Percentiles rank a stretch among this genome's conserved stretches.
phyloP scores from a whole-genome alignment of 2,113 vertebrate species.

The Rhea americana region DNA sequence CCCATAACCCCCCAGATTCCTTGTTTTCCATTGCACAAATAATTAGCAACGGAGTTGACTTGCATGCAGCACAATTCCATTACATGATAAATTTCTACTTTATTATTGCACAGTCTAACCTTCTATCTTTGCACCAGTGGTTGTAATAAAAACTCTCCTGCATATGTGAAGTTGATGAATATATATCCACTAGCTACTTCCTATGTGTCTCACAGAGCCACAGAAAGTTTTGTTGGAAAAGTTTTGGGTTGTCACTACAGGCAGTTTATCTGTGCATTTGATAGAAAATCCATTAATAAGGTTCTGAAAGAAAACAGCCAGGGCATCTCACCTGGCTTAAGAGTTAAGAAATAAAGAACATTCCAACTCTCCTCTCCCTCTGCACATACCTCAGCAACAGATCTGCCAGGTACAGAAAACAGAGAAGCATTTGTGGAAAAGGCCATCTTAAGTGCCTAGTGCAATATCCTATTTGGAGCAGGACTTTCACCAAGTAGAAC shows the following conservation, averaged over 20 bases:
- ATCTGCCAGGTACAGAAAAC: not conserved
- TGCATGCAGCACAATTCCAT: fast-evolving
- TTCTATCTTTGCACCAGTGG: not conserved
- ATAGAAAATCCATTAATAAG: not conserved
- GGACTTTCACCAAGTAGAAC: not conserved
- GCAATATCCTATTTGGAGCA: not conserved
- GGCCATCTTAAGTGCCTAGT: not conserved
- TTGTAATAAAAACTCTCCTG: not conserved
- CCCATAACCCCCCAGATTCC: not conserved
- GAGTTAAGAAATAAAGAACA: not conserved
- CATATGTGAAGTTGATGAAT: not conserved
- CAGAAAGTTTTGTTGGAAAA: not conserved
- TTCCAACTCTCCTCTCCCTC: not conserved
- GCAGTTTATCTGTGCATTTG: not conserved
- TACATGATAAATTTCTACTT: not conserved
- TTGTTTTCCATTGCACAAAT: not conserved
- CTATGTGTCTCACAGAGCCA: not conserved
- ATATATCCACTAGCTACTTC: not conserved
- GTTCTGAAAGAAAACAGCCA: not conserved
- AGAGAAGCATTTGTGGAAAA: not conserved
- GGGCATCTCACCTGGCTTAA: not conserved
- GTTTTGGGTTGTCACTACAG: not conserved
- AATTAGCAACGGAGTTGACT: not conserved
- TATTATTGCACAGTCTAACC: not conserved
- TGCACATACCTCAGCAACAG: not conserved